Evolutionary conservation across 2,113 vertebrate genomes (phyloP).

Genomic region (Toxotes chatareus): DNA sequence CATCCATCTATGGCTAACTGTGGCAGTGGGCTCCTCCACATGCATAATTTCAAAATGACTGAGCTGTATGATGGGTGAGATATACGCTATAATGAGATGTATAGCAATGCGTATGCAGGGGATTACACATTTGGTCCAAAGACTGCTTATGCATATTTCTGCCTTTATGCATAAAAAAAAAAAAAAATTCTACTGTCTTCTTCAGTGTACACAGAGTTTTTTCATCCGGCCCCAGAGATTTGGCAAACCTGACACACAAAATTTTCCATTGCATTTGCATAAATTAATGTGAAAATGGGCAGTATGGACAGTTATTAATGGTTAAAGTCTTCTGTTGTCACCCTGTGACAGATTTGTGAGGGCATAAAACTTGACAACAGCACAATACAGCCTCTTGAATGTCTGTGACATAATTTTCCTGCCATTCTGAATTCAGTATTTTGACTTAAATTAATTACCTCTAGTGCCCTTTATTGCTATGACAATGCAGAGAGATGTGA

Average conservation of each 20-base stretch:
- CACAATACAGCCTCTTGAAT: conserved; percentile 43
- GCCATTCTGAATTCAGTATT: conserved; percentile 49
- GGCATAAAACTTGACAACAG: conserved; percentile 47
- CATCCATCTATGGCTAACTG: conserved; percentile 13
- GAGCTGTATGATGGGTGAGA: conserved; percentile 26
- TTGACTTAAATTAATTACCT: conserved; percentile 72
- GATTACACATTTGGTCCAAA: conserved; percentile 31
- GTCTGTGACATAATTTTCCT: conserved; percentile 36
- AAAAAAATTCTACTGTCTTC: conserved; percentile 12
- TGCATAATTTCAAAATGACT: conserved; percentile 39
- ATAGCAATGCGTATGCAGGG: conserved; percentile 20
- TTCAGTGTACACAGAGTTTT: background rate
- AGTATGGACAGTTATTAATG: conserved; percentile 31
- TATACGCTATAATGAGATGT: conserved; percentile 41
- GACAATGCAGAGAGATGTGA: conserved; percentile 61
- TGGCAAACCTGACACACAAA: background rate
- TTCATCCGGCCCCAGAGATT: conserved; percentile 14
- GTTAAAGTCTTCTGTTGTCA: conserved; percentile 35
- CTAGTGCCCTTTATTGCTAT: conserved; percentile 65
- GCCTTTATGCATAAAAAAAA: conserved; percentile 22
- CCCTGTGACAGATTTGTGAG: conserved; percentile 50
- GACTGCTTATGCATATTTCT: conserved; percentile 17
- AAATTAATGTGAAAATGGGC: conserved; percentile 28
- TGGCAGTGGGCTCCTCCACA: background rate
- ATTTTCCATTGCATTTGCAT: conserved; percentile 2